Evolutionary conservation across 2,888 invertebrate genomes (phyloP), one percentile per base, ranked within the genome.

Genomic region (Auanema sp.): DNA sequence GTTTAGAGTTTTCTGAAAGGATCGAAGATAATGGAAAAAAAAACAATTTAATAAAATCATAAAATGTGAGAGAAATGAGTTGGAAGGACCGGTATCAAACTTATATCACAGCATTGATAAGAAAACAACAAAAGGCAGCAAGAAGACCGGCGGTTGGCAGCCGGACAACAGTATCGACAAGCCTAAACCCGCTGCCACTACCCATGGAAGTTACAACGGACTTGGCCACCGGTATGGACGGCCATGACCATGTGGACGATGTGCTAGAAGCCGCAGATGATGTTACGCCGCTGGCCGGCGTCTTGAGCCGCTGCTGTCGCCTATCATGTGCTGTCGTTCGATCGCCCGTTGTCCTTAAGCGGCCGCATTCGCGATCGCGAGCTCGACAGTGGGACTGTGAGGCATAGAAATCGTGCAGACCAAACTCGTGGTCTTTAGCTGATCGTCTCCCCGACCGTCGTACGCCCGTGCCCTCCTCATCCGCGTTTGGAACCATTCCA

Each of bases 341-440:
- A 33, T 33, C 33, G 33, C 33, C 33, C 33, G 33, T 33, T 33
- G 33, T 33, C 33, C 33, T 33, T 33, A 33, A 33, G 33, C 33
- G 33, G 50, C 43, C 58, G 40, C 72, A 72, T 50, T 66, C 60
- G 16, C 61, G 64, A 56, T 63, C 63, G 40, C 79, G 65, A 3
- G 69, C 67, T 52, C 66, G 59, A 56, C 79, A 79, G 58, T 79
- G 78, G 18, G 69, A 74, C 44, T 65, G 52, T 2, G 75, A 73
- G 11, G 79, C 75, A 66, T 78, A 79, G 68, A 80, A 79, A 64
- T 79, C 79, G 67, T 73, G 76, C 63, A 66, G 62, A 59, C 40
- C 33, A 33, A 33, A 33, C 18, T 62, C 62, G 50, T 62, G 62
- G 21, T 56, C 56, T 33, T 33, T 33, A 8, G 33, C 33, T 5